phyloP scores from a whole-genome alignment of 1,140 invertebrate species.

The Pogonus chalceus region DNA sequence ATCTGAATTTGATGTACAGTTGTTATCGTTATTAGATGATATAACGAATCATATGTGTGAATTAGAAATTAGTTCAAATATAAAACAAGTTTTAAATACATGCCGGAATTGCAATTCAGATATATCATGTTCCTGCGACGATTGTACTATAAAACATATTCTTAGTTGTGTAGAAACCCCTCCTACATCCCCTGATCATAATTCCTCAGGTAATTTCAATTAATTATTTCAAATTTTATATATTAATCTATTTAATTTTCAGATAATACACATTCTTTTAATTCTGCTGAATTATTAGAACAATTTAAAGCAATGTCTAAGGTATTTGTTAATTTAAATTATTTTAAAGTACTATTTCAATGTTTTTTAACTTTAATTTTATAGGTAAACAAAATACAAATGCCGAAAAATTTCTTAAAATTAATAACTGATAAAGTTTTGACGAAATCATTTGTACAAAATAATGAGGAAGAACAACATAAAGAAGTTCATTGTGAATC shows the following conservation, averaged over 20 bases:
- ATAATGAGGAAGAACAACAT: background rate
- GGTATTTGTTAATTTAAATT: background rate
- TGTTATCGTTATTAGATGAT: background rate
- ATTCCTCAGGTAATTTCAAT: background rate
- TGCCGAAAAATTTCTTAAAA: background rate
- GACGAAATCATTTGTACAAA: background rate
- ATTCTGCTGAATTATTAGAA: background rate
- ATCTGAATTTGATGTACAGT: background rate
- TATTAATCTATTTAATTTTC: background rate
- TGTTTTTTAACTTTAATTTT: no score
- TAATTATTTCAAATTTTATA: background rate
- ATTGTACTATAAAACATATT: background rate
- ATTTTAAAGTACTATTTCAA: no score
- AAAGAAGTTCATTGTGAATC: no score
- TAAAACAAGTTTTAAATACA: background rate
- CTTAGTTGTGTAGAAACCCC: background rate
- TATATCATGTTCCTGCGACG: background rate
- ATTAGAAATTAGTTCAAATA: background rate
- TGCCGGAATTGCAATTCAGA: background rate
- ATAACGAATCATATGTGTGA: slow-evolving; percentile 1
- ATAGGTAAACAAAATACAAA: background rate
- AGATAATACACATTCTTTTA: background rate
- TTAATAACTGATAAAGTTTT: background rate
- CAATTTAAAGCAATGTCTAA: background rate
- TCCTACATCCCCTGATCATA: background rate